These are phyloP conservation scores for Columba livia DNA, from an alignment of 2,113 vertebrate genomes.

Conservation along the genomic window DNA sequence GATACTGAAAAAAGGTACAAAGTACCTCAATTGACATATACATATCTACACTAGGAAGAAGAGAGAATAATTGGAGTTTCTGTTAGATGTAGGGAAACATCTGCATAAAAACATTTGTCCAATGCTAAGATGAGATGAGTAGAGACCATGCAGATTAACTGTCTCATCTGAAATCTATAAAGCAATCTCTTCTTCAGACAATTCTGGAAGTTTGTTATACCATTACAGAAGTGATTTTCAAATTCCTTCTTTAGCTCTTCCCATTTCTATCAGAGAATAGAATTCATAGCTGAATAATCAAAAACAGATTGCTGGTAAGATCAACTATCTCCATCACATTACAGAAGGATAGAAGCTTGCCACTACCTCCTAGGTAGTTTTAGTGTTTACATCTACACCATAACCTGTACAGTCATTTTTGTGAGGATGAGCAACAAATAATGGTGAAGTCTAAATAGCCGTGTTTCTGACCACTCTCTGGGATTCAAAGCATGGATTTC, in stretches of 20 bases:
- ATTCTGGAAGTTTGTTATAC: background rate
- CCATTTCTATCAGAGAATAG: background rate
- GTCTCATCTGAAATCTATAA: background rate
- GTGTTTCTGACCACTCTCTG: background rate
- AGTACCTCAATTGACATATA: background rate
- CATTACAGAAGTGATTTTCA: background rate
- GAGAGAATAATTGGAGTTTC: background rate
- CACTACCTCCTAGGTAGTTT: background rate
- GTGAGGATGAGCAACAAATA: background rate
- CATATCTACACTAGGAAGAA: background rate
- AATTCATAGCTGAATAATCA: background rate
- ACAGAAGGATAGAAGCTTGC: background rate
- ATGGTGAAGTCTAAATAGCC: background rate
- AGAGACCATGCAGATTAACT: background rate
- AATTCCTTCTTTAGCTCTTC: background rate
- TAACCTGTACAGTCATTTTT: background rate
- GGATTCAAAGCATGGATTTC: background rate
- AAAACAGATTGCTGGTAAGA: background rate
- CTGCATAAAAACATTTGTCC: background rate
- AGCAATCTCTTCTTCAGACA: background rate
- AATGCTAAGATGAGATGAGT: background rate
- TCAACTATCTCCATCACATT: background rate
- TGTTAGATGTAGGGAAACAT: background rate
- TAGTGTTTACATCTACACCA: background rate
- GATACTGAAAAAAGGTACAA: background rate